phyloP scores from a whole-genome alignment of 2,113 vertebrate species.

The Grantiella picta region DNA sequence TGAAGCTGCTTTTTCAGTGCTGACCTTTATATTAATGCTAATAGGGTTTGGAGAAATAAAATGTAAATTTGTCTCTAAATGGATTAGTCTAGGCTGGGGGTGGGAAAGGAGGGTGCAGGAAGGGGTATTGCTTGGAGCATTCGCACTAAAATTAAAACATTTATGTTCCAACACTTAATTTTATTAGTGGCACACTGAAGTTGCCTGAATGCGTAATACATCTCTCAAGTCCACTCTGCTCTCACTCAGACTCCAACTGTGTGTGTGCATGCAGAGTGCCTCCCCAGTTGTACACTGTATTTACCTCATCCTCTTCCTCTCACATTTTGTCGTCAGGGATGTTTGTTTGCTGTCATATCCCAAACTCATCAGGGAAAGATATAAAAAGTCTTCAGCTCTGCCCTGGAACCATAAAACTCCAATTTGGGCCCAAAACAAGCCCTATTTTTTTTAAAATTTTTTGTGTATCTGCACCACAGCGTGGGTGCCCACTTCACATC shows the following conservation, averaged over 20 bases:
- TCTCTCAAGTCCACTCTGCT: not conserved
- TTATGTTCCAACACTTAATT: slow-evolving; percentile 72
- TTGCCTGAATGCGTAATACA: slow-evolving; percentile 50
- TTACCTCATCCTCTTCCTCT: not conserved
- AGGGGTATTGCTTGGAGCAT: slow-evolving; percentile 49
- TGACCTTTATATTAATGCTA: slow-evolving; percentile 72
- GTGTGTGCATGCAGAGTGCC: not conserved
- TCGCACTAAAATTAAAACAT: slow-evolving; percentile 68
- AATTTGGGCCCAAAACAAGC: not conserved
- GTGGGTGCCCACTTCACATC: not conserved
- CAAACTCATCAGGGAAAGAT: not conserved
- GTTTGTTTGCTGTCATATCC: not conserved
- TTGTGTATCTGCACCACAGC: not conserved
- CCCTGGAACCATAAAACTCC: not conserved
- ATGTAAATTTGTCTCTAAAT: slow-evolving; percentile 73
- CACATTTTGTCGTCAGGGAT: not conserved
- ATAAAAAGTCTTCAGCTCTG: not conserved
- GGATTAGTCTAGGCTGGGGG: slow-evolving; percentile 64
- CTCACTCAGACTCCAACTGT: not conserved
- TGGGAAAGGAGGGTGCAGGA: slow-evolving; percentile 27
- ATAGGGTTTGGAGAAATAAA: slow-evolving; percentile 73
- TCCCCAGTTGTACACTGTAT: not conserved
- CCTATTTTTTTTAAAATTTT: not conserved
- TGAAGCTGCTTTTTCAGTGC: slow-evolving; percentile 56
- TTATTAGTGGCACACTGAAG: slow-evolving; percentile 60